Evolutionary conservation across 1,140 invertebrate species (phyloP), one percentile per base, ranked within the genome.

Genomic region (Elymnias hypermnestra): DNA sequence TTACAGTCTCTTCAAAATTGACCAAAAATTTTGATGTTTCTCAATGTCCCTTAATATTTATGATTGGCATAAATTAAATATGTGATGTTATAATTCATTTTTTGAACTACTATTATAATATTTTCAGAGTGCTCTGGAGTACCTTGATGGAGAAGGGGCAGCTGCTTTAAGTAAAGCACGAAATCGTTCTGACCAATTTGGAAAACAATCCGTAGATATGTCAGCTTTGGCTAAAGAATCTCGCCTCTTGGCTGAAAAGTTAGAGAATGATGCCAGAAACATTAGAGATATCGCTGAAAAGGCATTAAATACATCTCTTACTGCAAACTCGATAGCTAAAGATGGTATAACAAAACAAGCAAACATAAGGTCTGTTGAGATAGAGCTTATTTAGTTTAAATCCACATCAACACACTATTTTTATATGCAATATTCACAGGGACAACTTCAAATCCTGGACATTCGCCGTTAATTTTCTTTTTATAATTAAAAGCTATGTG

Each of bases 191-290:
- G 89, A 92, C 28, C 91, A 95, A 77, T 95, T 96, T 75, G 97
- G 96, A 3, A 93, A 96, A 55, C 94, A 97, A 67, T 97, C 95
- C 9, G 89, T 94, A 13, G 92, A 95, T 59, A 98, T 98, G 94
- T 96, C 96, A 0, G 88, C 91, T 8, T 94, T 98, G 29, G 95
- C 97, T 0, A 90, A 94, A 44, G 92, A 97, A 72, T 95, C 97
- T 2, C 89, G 96, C 12, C 75, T 90, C 7, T 63, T 94, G 1
- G 94, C 95, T 1, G 93, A 97, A 55, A 87, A 91, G 83, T 90
- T 92, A 47, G 91, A 90, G 64, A 89, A 92, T 2, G 91, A 96
- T 61, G 95, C 95, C 0, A 89, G 91, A 25, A 91, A 91, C 50
- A 94, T 98, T 47, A 89, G 91, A 53, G 87, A 89, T 17, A 88